Evolutionary conservation across 1,140 invertebrate species (phyloP), one percentile per base, ranked within the genome.

Genomic region (Octopus bimaculoides): DNA sequence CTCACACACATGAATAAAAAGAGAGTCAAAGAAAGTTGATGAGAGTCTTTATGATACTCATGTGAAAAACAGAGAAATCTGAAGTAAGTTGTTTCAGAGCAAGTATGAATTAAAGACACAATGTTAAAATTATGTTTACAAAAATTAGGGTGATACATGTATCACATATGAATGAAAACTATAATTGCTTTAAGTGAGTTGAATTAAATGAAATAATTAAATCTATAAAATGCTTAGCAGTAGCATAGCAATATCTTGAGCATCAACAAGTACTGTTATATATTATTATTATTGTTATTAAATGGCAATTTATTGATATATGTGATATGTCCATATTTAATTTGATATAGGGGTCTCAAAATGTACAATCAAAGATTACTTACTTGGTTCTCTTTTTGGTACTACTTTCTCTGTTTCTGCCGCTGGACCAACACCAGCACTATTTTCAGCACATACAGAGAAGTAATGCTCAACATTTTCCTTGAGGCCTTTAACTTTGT

Each of bases 401-500:
- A 97, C 94, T 14, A 96, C 94, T 17, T 93, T 92, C 17, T 94
- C 4, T 95, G 97, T 93, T 91, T 54, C 96, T 95, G 87, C 96
- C 8, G 96, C 94, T 77, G 95, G 94, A 85, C 97, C 96, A 90
- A 96, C 95, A 41, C 98, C 98, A 86, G 98, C 98, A 75, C 98
- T 96, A 90, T 99, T 99, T 41, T 96, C 96, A 17, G 98, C 98
- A 92, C 96, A 95, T 5, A 99, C 94, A 81, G 97, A 92, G 92
- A 99, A 99, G 84, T 97, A 92, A 86, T 99, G 99, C 89, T 98
- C 96, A 87, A 98, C 96, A 79, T 81, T 82, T 76, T 97, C 96
- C 78, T 94, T 93, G 20, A 99, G 96, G 82, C 96, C 94, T 78
- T 96, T 95, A 87, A 99, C 97, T 79, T 93, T 98, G 83, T 97